Base-by-base conservation (phyloP, 2,888 invertebrate species). In the Colostygia pectinataria region DNA sequence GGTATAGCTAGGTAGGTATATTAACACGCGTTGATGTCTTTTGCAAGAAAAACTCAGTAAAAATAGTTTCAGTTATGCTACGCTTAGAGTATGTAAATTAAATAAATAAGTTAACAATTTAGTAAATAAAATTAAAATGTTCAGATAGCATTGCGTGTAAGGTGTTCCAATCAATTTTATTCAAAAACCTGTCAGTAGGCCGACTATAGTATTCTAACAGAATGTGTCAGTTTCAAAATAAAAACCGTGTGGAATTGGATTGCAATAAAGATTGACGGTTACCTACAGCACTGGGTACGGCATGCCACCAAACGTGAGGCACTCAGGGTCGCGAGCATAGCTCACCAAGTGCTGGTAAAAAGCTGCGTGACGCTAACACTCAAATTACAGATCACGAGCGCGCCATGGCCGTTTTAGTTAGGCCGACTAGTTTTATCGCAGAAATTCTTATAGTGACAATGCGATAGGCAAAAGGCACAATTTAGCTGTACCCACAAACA, bases 321-420 rank as follows among this genome's bases (percentile, higher is more conserved):
- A 61, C 59, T 60, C 69, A 69, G 77, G 77, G 78, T 83, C 83
- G 68, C 68, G 72, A 63, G 70, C 85, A 82, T 84, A 85, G 68
- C 82, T 81, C 85, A 85, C 88, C 87, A 81, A 81, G 70, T 79
- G 79, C 68, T 82, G 74, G 74, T 76, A 87, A 87, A 88, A 88
- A 84, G 72, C 63, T 57, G 72, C 78, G 79, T 75, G 77, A 74
- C 77, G 72, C 63, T 61, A 58, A 58, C 59, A 68, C 64, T 68
- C 63, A 62, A 82, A 89, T 87, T 60, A 74, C 55, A 38, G 66
- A 68, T 83, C 89, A 88, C 89, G 87, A 82, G 61, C 59, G 66
- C 61, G 68, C 72, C 73, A 69, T 61, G 74, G 68, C 67, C 63
- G 20, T 4, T 6, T 5, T 4, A 20, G 4, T 18, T n/a, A n/a